Base-by-base conservation (phyloP, 1,140 invertebrate species). In the Scaptomyza pallida region DNA sequence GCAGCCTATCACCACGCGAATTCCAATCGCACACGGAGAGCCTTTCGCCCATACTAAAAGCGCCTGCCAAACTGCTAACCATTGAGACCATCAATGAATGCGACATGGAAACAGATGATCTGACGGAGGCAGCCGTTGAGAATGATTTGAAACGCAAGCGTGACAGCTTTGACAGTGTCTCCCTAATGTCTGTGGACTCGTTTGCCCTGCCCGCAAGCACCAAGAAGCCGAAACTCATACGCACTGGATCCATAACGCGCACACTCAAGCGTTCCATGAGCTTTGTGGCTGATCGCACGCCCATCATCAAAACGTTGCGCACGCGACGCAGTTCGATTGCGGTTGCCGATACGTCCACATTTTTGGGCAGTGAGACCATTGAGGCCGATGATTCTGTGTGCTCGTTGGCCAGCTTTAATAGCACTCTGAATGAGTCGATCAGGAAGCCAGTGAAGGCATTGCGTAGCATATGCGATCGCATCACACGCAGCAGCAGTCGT, bases 211-310 rank as follows among this genome's bases (percentile, higher is more conserved):
- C 90, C 0, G 43, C 73, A 0, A 90, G 81, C 61, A 79, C 83
- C 16, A 91, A 91, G 21, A 91, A 91, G 40, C 88, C 89, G 0
- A 91, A 91, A 57, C 76, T 91, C 3, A 79, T 83, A 19, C 83
- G 90, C 45, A 90, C 89, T 0, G 90, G 90, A 3, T 91, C 90
- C 12, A 88, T 91, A 17, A 89, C 86, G 45, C 68, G 89, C 23
- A 82, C 80, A 5, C 63, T 91, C 1, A 74, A 83, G 35, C 73
- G 89, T 2, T 90, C 90, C n/a, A 88, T 91, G 40, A 90, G 88
- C 44, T 91, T 90, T 67, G 90, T 88, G 15, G 88, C 88, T 2
- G 78, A 89, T 21, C 75, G 76, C 60, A 90, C 83, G 21, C 90
- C 90, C 2, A 72, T 91, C 10, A 71, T 89, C 13, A 91, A 88